Base-by-base conservation (phyloP, 2,888 invertebrate species). In the Encarsia formosa region DNA sequence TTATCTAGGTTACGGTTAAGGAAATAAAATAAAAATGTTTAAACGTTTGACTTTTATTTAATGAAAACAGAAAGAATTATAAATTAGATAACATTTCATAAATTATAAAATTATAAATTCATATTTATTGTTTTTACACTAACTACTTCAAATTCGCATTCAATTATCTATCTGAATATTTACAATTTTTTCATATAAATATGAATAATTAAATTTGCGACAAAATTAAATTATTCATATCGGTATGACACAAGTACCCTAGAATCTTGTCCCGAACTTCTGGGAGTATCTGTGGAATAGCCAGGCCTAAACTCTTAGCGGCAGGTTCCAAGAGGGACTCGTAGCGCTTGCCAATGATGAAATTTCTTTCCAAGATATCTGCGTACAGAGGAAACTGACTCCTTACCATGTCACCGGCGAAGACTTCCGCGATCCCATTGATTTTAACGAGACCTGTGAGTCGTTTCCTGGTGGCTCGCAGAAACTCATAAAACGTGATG, bases 311-410 rank as follows among this genome's bases (percentile, higher is more conserved):
- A 3, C 26, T 29, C 3, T n/a, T 9, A 1, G 24, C 15, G 11
- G 54, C 44, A 1, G 22, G 23, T 2, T 54, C 43, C 11, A 54
- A 16, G 2, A 47, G 0, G 2, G 34, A 26, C n/a, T 32, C 34
- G 47, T 35, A 50, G 2, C 19, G 11, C 20, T 15, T n/a, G 5
- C 47, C 54, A 2, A 39, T n/a, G n/a, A 2, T 35, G 13, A 34
- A 35, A 5, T 50, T 50, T 9, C 20, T 26, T 19, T 47, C 43
- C 18, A 54, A 47, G 47, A 54, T 42, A 11, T 39, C 35, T 5
- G 43, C 47, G 35, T 50, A 54, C 1, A 47, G 4, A 3, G 54
- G 50, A 13, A 50, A 50, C 19, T 38, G 20, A 1, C n/a, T n/a
- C n/a, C n/a, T n/a, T n/a, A n/a, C n/a, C n/a, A n/a, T n/a, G n/a